Base-by-base conservation (phyloP, 2,113 vertebrate species). In the Actinemys pallida region DNA sequence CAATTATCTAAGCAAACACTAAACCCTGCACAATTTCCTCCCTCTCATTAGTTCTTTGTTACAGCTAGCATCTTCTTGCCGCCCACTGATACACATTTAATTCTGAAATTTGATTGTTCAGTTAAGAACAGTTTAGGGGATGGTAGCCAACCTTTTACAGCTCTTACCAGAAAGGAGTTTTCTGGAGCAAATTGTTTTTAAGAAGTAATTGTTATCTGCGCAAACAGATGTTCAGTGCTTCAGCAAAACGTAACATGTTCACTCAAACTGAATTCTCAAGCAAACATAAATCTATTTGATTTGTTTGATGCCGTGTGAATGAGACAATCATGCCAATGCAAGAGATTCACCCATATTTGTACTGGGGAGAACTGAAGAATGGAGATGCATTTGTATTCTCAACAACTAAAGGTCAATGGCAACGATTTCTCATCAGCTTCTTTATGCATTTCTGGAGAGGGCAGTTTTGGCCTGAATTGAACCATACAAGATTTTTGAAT, bases 51-150 rank as follows among this genome's bases (percentile, higher is more conserved):
- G 29, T 80, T 62, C 5, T 92, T 96, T 93, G 35, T 75, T 86
- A 81, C 6, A 57, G 16, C 17, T 84, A 24, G 10, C 17, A 5
- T 45, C 54, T 93, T 47, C 57, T 95, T 93, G 39, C 49, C 72
- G 59, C 6, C 0, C 11, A 79, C 22, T 35, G 35, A 84, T 13
- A 11, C 0, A 65, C 1, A 14, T 79, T 88, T 69, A 65, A n/a
- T 92, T 92, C 62, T 93, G 81, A 94, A 93, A 69, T 85, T 3
- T 88, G 54, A 83, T 24, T 78, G 11, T 65, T 94, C 87, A 50
- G 19, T 83, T 87, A 92, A 91, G 50, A 39, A 87, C 2, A 69
- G 53, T 54, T 90, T 81, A 90, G 25, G 49, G 53, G 11, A 53
- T 80, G 47, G 83, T 19, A 80, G 42, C 47, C 81, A 75, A 81